Evolutionary conservation across 2,888 invertebrate genomes (phyloP).

Genomic region (Scaeva pyrastri): DNA sequence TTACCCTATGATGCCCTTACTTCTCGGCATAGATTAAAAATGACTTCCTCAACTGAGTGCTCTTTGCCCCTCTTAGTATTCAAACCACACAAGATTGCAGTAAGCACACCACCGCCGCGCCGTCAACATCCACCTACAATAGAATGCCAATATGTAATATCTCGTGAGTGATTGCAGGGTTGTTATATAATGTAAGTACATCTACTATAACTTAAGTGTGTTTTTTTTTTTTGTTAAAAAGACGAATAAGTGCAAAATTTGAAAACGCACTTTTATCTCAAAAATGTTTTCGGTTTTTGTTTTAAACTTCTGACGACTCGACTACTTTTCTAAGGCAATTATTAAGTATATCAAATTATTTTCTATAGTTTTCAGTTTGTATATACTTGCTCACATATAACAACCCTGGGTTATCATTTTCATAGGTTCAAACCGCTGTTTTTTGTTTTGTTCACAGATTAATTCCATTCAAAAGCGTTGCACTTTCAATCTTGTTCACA

Average conservation of each 20-base stretch:
- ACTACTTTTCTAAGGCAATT: too few species aligned
- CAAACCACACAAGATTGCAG: conserved; percentile 9
- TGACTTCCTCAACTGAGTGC: conserved; percentile 15
- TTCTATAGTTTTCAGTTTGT: too few species aligned
- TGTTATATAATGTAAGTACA: background rate
- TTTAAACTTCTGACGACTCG: too few species aligned
- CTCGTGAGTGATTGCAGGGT: background rate
- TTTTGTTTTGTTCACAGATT: background rate
- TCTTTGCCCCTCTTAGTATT: background rate
- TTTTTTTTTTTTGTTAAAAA: too few species aligned
- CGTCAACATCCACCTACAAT: conserved; percentile 20
- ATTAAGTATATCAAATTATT: too few species aligned
- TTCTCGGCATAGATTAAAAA: background rate
- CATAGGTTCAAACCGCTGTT: background rate
- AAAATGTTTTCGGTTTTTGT: too few species aligned
- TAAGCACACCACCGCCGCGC: background rate
- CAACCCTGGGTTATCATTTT: background rate
- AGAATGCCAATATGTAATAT: background rate
- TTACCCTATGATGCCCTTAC: conserved; percentile 46
- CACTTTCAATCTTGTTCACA: conserved; percentile 33
- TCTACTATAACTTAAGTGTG: too few species aligned
- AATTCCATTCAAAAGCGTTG: conserved; percentile 10
- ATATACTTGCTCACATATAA: too few species aligned
- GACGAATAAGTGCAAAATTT: too few species aligned
- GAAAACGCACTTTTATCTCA: too few species aligned